Base-by-base conservation (phyloP, 2,888 invertebrate genomes). In the Diarsia mendica region DNA sequence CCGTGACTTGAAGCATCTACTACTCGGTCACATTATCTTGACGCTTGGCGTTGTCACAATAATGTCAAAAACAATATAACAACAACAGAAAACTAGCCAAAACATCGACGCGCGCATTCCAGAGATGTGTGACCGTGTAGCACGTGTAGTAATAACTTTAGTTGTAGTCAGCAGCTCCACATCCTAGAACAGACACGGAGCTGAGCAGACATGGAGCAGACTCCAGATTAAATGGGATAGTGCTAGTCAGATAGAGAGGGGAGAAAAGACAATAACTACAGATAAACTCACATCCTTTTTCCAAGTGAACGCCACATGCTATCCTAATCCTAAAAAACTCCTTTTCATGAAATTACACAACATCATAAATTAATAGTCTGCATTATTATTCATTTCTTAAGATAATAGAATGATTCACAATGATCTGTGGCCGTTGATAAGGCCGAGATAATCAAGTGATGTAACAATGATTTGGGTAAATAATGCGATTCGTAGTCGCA, bases 401-500 rank as follows among this genome's bases (percentile, higher is more conserved):
- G n/a, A 58, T 20, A 28, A 55, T 39, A 23, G 15, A 63, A n/a
- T 8, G 44, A 63, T 28, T 39, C 44, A 39, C 53, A 55, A 28
- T 44, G 13, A 39, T 58, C 13, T 28, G 11, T 2, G 18, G 2
- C 5, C 15, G 11, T 15, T 23, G 20, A 48, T 44, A 46, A 33
- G 10, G 3, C 46, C 20, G 20, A 48, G n/a, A 61, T 48, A 48
- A 53, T 18, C 20, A 39, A 18, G 60, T 80, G 49, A 75, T 55
- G 51, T 67, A 75, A 79, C 64, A 20, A 48, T 48, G 28, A 72
- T 53, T 65, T 55, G 0, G 63, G 28, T 80, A 68, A 64, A 55
- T 65, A 67, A 80, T 53, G 44, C 64, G 23, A 51, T 51, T 11
- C 28, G 8, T 60, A 48, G 39, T 15, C 9, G 33, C 51, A 15